Evolutionary conservation across 2,113 vertebrate species (phyloP).

Genomic region (Lota lota): DNA sequence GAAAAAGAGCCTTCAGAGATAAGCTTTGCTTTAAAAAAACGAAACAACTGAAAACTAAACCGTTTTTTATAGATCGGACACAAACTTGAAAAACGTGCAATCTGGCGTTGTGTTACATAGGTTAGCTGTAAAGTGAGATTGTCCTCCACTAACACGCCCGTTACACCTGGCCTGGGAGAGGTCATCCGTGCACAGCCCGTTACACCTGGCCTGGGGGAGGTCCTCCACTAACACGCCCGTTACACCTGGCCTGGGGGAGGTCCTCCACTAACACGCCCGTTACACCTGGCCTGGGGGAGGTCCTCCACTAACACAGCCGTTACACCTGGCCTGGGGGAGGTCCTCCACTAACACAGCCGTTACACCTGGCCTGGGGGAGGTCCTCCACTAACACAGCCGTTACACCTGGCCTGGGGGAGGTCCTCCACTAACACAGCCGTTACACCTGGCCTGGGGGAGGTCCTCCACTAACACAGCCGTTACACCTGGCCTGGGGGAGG

Average conservation of each 20-base stretch:
- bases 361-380: slow-evolving; percentile 18
- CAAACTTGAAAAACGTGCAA: slow-evolving; percentile 66
- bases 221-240: slow-evolving; percentile 2
- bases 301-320: slow-evolving; percentile 2
- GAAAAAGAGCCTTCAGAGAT: slow-evolving; percentile 32
- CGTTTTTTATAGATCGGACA: slow-evolving; percentile 9
- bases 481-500: too few relatives aligned
- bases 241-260: slow-evolving; percentile 18
- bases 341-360: slow-evolving; percentile 2
- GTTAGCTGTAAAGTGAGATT: slow-evolving; percentile 25
- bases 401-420: too few relatives aligned
- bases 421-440: too few relatives aligned
- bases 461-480: too few relatives aligned
- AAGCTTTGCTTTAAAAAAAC: slow-evolving; percentile 18
- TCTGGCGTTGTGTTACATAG: slow-evolving; percentile 31
- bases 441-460: too few relatives aligned
- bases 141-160: slow-evolving; percentile 3
- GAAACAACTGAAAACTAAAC: slow-evolving; percentile 18
- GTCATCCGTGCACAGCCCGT: slow-evolving; percentile 26
- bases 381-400: slow-evolving; percentile 19
- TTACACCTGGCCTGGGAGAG: slow-evolving; percentile 15
- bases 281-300: too few relatives aligned
- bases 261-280: slow-evolving; percentile 20
- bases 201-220: too few relatives aligned
- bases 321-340: slow-evolving; percentile 6